Conservation (phyloP, 2,113 vertebrate species). For the Rattus rattus region DNA sequence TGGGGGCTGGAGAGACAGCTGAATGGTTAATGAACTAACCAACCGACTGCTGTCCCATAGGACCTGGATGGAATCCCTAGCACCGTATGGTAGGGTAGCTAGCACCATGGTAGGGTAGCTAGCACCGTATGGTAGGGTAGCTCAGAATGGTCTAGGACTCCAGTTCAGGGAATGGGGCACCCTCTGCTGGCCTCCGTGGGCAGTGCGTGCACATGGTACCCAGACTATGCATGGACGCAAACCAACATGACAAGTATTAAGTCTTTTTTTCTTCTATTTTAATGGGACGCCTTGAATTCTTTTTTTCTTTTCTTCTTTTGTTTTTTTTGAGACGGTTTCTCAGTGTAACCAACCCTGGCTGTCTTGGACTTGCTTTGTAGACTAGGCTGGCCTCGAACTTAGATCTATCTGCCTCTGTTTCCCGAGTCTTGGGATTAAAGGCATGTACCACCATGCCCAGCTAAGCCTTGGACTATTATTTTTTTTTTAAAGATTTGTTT, state of each 20-base stretch:
- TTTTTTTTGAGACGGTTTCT: background rate
- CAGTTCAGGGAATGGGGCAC: background rate
- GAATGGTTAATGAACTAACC: background rate
- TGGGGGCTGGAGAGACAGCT: background rate
- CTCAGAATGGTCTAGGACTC: background rate
- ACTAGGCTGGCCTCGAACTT: too few relatives aligned
- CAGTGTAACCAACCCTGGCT: background rate
- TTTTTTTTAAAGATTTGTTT: too few relatives aligned
- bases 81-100: background rate
- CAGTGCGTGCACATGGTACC: background rate
- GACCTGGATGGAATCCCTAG: background rate
- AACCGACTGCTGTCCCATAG: background rate
- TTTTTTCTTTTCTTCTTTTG: background rate
- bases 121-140: background rate
- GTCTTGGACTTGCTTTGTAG: too few relatives aligned
- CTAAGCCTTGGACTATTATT: background rate
- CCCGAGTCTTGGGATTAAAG: background rate
- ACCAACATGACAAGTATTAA: background rate
- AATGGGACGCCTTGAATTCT: background rate
- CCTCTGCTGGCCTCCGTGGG: background rate
- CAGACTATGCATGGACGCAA: background rate
- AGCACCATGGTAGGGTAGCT: background rate
- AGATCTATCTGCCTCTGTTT: too few relatives aligned
- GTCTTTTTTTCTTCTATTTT: slow-evolving; percentile 18
- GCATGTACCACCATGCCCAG: background rate